Base-by-base conservation (phyloP, 2,888 invertebrate genomes). In the Colostygia pectinataria region DNA sequence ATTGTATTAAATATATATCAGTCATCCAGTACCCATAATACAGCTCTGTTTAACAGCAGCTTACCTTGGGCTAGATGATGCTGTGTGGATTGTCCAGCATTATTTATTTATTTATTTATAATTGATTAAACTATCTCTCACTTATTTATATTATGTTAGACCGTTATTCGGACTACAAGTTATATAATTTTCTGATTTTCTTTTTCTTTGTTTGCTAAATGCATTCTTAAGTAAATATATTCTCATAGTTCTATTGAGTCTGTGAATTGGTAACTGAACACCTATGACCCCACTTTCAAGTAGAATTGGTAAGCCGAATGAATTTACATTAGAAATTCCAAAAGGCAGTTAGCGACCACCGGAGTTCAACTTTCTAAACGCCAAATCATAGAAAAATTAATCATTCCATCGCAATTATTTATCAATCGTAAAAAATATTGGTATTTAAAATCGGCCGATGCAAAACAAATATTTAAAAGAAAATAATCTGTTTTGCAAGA, bases 361-460 rank as follows among this genome's bases (percentile, higher is more conserved):
- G 23, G 20, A 29, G 34, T 34, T 9, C 12, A 18, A 47, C 54
- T 56, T 59, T 56, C 59, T 56, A 56, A 54, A 40, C 42, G 44
- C 39, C 32, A 44, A 44, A 56, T 50, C 47, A 42, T 29, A 47
- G 47, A 18, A 39, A 40, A 56, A 56, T 56, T 49, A 59, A 56
- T 59, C 53, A 58, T 53, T 45, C 42, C 53, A 50, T 38, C 23
- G 46, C 49, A 54, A 56, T 50, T 59, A 59, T 53, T 54, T 44
- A 49, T 51, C 53, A 50, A 51, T 57, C 36, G 45, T 43, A 52
- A 36, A 31, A 55, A 20, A 5, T 20, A 20, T 20, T 20, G 33
- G 40, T 54, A 41, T 47, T 43, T 50, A 29, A 51, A 38, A 41
- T 44, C 38, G 40, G 25, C 13, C 23, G 27, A 20, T 47, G 37